Base-by-base conservation (phyloP, 2,888 invertebrate genomes). In the Apotomis capreana region DNA sequence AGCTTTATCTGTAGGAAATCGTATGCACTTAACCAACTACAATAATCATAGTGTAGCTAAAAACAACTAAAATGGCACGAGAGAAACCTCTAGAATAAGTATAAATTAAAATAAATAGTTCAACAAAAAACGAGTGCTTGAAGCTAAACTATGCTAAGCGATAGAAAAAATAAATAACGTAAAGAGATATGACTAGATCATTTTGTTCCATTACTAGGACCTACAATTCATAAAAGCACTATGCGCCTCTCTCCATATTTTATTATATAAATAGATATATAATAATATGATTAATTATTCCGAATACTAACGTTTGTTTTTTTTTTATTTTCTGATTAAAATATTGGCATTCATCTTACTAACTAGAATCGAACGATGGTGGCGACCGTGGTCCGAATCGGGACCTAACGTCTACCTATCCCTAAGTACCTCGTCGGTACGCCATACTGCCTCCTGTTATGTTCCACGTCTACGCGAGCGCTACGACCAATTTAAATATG, bases 91-190 rank as follows among this genome's bases (percentile, higher is more conserved):
- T 71, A 71, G 61, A 78, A 79, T 78, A 71, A 76, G 78, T 78
- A 76, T 75, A 77, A 77, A 78, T 80, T 81, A 83, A 77, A 74
- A 78, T 79, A 78, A 81, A 78, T 81, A 83, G 77, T 81, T 79
- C 81, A 77, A 83, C 83, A 77, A 81, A 81, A 82, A 79, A 80
- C 83, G 80, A 83, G 90, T 92, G 93, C 93, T 93, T 93, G 92
- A 92, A 93, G 93, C 93, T 92, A 93, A 90, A 91, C 91, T 93
- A 92, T 93, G 90, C 92, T 92, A 93, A 92, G 92, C 92, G 87
- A 89, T 88, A 90, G 90, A 88, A 83, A 89, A 88, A 90, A 87
- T 83, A 89, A 89, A 86, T 85, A 89, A 90, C 88, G 86, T 87
- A 92, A 89, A 84, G 83, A 89, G 92, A 93, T 93, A 93, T 93